Base-by-base conservation (phyloP, 2,113 vertebrate species). In the Suncus etruscus region DNA sequence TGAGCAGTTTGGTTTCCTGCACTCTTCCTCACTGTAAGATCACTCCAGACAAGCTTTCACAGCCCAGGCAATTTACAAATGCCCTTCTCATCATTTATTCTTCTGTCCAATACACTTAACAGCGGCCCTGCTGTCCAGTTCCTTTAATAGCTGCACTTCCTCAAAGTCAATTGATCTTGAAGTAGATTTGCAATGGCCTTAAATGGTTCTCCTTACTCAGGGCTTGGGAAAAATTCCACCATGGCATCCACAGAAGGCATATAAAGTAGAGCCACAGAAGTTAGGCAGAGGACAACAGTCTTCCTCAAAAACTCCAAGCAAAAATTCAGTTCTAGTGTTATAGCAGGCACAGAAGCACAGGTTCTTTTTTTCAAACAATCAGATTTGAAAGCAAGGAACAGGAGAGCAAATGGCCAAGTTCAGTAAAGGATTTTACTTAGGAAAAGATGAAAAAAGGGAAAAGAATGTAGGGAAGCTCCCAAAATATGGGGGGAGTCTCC, bases 141-240 rank as follows among this genome's bases (percentile, higher is more conserved):
- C 39, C 16, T 87, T 73, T 96, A 89, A 91, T 83, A 80, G 75
- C 27, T 9, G 8, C n/a, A 73, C 32, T 95, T 74, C 75, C 86
- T 96, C 90, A 91, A 95, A 95, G 93, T 83, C 76, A n/a, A 2
- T 70, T 86, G 90, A 69, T 54, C 66, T 29, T 45, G 65, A 88
- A 90, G 86, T 27, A 88, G 54, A 91, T 92, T 31, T 82, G 54
- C 84, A 92, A 90, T 74, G 83, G 47, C 51, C 54, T 51, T 78
- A 92, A 91, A 72, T 29, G 45, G 54, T 66, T 83, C 29, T 65
- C 87, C 22, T 81, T 3, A 29, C 29, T 87, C 61, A 70, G 72
- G 77, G 65, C 24, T 47, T 25, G 78, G 47, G 32, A 63, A 79
- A 77, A 75, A 22, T 20, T 77, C 63, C 51, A 32, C 15, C 47